phyloP scores from a whole-genome alignment of 2,113 vertebrate species.

The Garra rufa region DNA sequence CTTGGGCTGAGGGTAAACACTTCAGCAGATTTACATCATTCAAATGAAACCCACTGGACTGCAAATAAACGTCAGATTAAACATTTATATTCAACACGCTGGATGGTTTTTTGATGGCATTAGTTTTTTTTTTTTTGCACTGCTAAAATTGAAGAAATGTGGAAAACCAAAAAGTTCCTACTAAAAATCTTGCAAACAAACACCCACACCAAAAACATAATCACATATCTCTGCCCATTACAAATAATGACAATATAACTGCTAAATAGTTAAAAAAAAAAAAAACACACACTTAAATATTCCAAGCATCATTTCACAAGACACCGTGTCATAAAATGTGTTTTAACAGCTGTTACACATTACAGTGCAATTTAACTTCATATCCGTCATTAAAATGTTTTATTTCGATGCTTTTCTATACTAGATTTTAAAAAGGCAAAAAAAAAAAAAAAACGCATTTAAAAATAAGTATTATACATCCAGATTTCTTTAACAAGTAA shows the following conservation, averaged over 20 bases:
- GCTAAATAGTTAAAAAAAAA: neutral
- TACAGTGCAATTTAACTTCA: neutral
- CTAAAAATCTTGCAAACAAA: neutral
- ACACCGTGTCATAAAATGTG: neutral
- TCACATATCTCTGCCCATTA: neutral
- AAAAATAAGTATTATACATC: neutral
- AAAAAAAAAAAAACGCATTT: neutral
- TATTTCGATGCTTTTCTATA: neutral
- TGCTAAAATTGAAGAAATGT: slow-evolving; percentile 27
- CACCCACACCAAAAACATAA: neutral
- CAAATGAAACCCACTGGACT: slow-evolving; percentile 58
- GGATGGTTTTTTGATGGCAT: slow-evolving; percentile 49
- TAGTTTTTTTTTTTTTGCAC: slow-evolving; percentile 38
- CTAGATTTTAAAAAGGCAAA: neutral
- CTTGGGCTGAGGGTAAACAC: slow-evolving; percentile 50
- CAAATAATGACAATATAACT: neutral
- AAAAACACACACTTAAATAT: neutral
- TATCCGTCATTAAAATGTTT: neutral
- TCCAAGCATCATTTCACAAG: neutral
- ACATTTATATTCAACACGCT: slow-evolving; percentile 59
- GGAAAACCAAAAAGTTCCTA: slow-evolving; percentile 24
- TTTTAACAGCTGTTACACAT: neutral
- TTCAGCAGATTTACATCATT: slow-evolving; percentile 59
- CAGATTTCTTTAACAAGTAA: neutral
- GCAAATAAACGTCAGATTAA: slow-evolving; percentile 61